Percentiles rank a stretch among this genome's conserved stretches.
Conservation (phyloP, 37 sponge, comb jelly and placozoan species). For the Diacarnus erythraeanus region DNA sequence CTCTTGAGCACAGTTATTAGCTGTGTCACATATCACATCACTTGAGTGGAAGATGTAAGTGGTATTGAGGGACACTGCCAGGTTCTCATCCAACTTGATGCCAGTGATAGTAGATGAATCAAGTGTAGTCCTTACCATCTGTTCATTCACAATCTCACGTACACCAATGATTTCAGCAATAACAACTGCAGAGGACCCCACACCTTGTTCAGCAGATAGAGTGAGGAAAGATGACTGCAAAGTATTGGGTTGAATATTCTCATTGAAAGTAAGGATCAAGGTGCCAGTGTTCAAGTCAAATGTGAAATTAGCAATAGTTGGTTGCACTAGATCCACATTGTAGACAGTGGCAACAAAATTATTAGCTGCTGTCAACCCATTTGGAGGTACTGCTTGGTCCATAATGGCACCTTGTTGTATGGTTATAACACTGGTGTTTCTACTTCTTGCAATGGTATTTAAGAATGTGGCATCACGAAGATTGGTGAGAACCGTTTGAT, state of each 20-base stretch:
- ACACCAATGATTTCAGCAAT: background rate
- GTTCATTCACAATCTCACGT: background rate
- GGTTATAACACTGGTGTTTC: constrained; percentile 43
- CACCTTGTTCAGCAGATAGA: constrained; percentile 19
- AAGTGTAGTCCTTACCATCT: constrained; percentile 31
- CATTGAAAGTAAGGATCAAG: constrained; percentile 70
- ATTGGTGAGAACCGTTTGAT: constrained; percentile 7
- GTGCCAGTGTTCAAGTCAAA: constrained; percentile 71
- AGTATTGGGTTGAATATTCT: constrained; percentile 42
- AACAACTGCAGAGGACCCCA: background rate
- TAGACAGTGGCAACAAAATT: constrained; percentile 21
- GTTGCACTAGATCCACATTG: constrained; percentile 73
- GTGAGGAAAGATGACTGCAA: constrained; percentile 40
- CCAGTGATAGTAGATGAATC: constrained; percentile 10
- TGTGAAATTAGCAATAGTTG: constrained; percentile 50
- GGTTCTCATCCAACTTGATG: constrained; percentile 52
- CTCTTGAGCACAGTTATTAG: constrained; percentile 65
- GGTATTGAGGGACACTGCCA: constrained; percentile 46
- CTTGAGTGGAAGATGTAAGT: constrained; percentile 44
- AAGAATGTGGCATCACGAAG: constrained; percentile 27
- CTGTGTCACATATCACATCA: constrained; percentile 58
- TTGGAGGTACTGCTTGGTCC: constrained; percentile 46
- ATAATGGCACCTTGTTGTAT: constrained; percentile 35
- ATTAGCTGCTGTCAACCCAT: constrained; percentile 3
- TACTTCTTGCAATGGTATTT: constrained; percentile 32